A percentile compares a stretch with the other conserved stretches of the same genome.
phyloP scores from a whole-genome alignment of 2,888 invertebrate genomes.

The Frankliniella fusca region DNA sequence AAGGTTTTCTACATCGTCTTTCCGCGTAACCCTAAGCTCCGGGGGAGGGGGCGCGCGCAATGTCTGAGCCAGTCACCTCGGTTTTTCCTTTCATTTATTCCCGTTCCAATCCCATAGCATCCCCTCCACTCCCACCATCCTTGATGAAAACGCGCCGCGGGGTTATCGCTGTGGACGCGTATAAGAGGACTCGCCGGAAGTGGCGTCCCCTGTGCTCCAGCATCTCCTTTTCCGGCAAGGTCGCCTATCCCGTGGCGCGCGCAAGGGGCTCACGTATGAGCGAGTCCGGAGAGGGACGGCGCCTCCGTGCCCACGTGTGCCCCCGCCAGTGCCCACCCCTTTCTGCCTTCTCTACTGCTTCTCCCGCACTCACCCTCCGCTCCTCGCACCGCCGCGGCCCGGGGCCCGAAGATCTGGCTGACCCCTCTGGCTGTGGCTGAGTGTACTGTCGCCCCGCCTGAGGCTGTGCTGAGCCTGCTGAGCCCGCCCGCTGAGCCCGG shows the following conservation, averaged over 20 bases:
- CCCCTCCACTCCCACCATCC: too few relatives aligned
- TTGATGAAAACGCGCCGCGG: too few relatives aligned
- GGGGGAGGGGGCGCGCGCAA: too few relatives aligned
- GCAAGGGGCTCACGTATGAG: too few relatives aligned
- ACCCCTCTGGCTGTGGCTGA: background rate
- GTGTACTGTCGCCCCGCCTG: background rate
- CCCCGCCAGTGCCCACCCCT: too few relatives aligned
- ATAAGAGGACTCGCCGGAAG: background rate
- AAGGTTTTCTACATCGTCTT: too few relatives aligned
- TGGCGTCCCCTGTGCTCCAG: background rate
- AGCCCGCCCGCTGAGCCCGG: background rate
- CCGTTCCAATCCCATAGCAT: too few relatives aligned
- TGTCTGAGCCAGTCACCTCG: too few relatives aligned
- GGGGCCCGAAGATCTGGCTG: background rate
- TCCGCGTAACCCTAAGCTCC: background rate
- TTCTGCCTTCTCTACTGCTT: background rate
- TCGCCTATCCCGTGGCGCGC: conserved; percentile 4
- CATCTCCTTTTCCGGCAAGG: conserved; percentile 1
- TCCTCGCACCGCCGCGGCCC: background rate
- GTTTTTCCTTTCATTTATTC: too few relatives aligned
- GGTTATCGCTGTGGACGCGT: too few relatives aligned
- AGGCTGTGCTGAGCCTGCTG: too few relatives aligned
- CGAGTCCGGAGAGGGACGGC: background rate
- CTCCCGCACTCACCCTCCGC: background rate
- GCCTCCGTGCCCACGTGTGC: background rate